Percentiles rank a stretch among this genome's conserved stretches.
These are phyloP conservation scores for Orchesella cincta DNA, from an alignment of 1,140 invertebrate species.

Conservation along the genomic window DNA sequence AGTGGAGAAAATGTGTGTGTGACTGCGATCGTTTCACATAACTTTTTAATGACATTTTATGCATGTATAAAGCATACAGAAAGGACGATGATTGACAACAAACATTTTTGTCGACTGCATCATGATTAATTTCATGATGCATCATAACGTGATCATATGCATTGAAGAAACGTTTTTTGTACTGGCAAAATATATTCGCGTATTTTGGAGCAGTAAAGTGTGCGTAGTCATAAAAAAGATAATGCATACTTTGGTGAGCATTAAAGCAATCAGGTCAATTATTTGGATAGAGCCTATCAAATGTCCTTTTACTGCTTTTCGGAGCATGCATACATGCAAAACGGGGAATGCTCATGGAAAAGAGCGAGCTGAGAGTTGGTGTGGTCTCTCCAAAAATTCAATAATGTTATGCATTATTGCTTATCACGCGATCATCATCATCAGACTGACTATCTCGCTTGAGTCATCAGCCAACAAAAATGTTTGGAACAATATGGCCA, in stretches of 20 bases:
- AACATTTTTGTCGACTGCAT: too few relatives aligned
- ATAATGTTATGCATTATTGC: conserved; percentile 20
- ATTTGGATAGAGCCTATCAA: conserved; percentile 28
- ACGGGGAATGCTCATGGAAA: not conserved
- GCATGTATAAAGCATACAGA: too few relatives aligned
- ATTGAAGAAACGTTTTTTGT: too few relatives aligned
- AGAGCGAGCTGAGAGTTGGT: not conserved
- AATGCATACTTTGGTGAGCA: conserved; percentile 25
- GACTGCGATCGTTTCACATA: too few relatives aligned
- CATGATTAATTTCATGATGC: too few relatives aligned
- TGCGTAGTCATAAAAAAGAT: conserved; percentile 25
- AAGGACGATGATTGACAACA: too few relatives aligned
- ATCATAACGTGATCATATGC: too few relatives aligned
- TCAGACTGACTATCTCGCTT: not conserved
- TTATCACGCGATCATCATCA: conserved; percentile 3
- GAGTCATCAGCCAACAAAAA: not conserved
- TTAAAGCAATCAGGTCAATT: conserved; percentile 28
- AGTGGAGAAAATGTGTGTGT: too few relatives aligned
- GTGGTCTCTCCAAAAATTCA: not conserved
- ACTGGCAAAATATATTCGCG: too few relatives aligned
- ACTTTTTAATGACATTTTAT: too few relatives aligned
- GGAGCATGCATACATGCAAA: conserved; percentile 14
- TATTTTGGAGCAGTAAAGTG: conserved; percentile 9
- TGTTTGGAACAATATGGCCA: not conserved
- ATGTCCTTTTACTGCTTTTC: conserved; percentile 21